Evolutionary conservation across 1,140 invertebrate species (phyloP).

Genomic region (Drosophila mauritiana): DNA sequence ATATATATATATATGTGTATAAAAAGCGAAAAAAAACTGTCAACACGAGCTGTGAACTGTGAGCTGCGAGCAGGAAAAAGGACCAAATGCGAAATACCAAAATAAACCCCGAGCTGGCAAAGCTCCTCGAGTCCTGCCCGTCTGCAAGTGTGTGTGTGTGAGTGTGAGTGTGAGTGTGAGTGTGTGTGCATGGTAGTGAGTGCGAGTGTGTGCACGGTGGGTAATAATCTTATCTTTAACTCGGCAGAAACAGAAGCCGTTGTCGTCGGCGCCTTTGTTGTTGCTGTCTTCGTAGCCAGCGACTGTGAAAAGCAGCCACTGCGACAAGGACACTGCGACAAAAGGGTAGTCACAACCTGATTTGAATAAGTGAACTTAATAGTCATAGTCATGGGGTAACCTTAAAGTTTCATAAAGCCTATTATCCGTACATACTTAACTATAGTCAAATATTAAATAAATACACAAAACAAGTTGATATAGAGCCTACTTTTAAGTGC

Average conservation of each 20-base stretch:
- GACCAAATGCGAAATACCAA: slow-evolving; percentile 59
- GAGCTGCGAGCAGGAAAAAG: slow-evolving; percentile 20
- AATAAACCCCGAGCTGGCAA: slow-evolving; percentile 67
- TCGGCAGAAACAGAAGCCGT: slow-evolving; percentile 79
- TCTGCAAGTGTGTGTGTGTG: background rate
- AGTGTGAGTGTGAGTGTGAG: slow-evolving; percentile 7
- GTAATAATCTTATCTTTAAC: slow-evolving; percentile 82
- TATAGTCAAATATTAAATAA: too few species aligned
- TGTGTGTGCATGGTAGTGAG: slow-evolving; percentile 11
- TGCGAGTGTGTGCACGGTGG: slow-evolving; percentile 38
- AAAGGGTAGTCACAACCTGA: background rate
- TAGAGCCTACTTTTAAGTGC: too few species aligned
- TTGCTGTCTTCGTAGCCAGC: slow-evolving; percentile 59
- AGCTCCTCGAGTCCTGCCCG: slow-evolving; percentile 15
- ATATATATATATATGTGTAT: background rate
- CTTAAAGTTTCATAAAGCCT: too few species aligned
- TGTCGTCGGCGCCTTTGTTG: slow-evolving; percentile 36
- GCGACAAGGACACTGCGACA: slow-evolving; percentile 28
- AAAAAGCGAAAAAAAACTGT: slow-evolving; percentile 2
- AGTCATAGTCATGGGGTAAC: too few species aligned
- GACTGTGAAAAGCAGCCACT: slow-evolving; percentile 66
- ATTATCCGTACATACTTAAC: too few species aligned
- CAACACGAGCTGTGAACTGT: slow-evolving; percentile 8
- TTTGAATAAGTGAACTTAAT: too few species aligned
- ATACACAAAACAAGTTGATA: too few species aligned